A percentile compares a stretch with the other conserved stretches of the same genome.
These are phyloP conservation scores for Arothron firmamentum DNA, from an alignment of 2,113 vertebrate genomes.

Conservation along the genomic window DNA sequence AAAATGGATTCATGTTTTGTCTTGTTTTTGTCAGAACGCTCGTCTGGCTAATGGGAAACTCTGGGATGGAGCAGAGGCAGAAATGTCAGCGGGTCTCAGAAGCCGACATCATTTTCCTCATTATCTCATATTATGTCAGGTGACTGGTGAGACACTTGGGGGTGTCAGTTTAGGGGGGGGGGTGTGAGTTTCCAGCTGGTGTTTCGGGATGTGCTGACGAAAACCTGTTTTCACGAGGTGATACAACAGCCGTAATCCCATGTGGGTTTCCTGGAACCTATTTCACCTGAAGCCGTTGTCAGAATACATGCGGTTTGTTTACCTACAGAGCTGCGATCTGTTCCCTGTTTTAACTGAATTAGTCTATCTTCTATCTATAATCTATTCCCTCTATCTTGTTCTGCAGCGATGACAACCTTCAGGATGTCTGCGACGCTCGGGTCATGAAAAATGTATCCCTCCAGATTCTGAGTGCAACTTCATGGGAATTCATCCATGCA, in stretches of 20 bases:
- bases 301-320: not conserved
- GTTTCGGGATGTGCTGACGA: constrained; percentile 15
- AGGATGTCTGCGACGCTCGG: no score
- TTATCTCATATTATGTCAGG: constrained; percentile 60
- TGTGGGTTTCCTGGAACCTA: constrained; percentile 3
- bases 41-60: constrained; percentile 22
- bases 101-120: constrained; percentile 48
- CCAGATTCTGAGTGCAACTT: no score
- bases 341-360: constrained; percentile 2
- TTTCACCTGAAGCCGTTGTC: constrained; percentile 21
- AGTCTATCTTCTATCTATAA: not conserved
- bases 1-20: not conserved
- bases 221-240: not conserved
- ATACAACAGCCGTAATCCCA: constrained; percentile 3
- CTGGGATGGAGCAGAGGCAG: constrained; percentile 25
- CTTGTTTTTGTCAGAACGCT: constrained; percentile 5
- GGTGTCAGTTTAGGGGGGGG: not conserved
- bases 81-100: constrained; percentile 45
- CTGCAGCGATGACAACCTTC: no score
- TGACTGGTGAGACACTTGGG: constrained; percentile 24
- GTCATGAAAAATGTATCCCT: no score
- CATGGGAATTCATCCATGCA: no score
- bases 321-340: constrained; percentile 17
- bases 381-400: not conserved
- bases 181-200: constrained; percentile 27